Evolutionary conservation across 1,140 invertebrate species (phyloP), one percentile per base, ranked within the genome.

Genomic region (Trichonephila clavata): DNA sequence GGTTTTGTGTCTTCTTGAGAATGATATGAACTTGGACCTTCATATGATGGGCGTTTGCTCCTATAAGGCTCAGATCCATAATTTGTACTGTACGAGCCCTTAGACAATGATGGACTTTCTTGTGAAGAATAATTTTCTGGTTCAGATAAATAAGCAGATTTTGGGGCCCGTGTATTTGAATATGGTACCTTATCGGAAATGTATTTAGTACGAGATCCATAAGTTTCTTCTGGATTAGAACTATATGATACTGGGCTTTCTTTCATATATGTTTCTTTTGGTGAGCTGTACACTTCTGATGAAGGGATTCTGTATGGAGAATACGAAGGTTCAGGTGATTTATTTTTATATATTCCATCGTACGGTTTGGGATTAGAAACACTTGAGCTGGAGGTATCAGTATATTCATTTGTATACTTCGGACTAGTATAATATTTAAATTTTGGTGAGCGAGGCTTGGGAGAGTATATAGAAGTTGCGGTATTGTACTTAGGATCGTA

Each of bases 351-450:
- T 0, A 7, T 61, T 32, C 60, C 24, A 27, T 32, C 32, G 27
- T 65, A 63, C 21, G 60, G 61, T 16, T 27, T 63, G 16, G 60
- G 8, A 59, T 16, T 2, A 57, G 43, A 24, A 14, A 13, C n/a
- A 50, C 50, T 20, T n/a, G 39, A 57, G 50, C 39, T 43, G 13
- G 57, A 21, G 10, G 81, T 57, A 10, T 6, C 20, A 57, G 32
- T 21, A 63, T 87, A 63, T 20, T 63, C 60, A 18, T 32, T 61
- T 24, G 14, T 27, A 14, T 10, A 59, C 59, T 84, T n/a, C 4
- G 50, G 83, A n/a, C 21, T 57, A n/a, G n/a, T 87, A 57, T 87
- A 87, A 21, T 87, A 61, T 14, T 87, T 63, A 65, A 57, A 63
- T 39, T 39, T 87, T 63, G 86, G 86, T 6, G 81, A n/a, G 32